These are phyloP conservation scores for Drosophila takahashii DNA, from an alignment of 1,140 invertebrate species.

Conservation along the genomic window DNA sequence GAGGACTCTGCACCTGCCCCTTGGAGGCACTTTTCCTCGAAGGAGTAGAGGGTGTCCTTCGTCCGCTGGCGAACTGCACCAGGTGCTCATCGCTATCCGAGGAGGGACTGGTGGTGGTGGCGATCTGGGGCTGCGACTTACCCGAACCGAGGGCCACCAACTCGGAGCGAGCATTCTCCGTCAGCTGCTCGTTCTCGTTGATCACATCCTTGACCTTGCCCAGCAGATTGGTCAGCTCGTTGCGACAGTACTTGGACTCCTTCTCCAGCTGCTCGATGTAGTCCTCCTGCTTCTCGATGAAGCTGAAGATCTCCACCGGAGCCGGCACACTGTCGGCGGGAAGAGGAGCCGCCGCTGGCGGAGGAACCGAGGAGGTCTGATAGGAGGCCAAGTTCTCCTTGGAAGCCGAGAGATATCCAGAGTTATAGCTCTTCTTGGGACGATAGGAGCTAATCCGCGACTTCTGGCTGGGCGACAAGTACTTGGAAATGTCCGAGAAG, in stretches of 20 bases:
- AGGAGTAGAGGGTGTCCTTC: constrained; percentile 52
- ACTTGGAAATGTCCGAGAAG: constrained; percentile 84
- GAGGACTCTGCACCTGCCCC: constrained; percentile 59
- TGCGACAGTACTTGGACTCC: constrained; percentile 92
- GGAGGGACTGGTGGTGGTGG: constrained; percentile 85
- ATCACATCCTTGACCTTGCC: constrained; percentile 93
- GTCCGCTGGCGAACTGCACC: constrained; percentile 81
- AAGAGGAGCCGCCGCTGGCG: constrained; percentile 49
- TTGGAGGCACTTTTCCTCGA: constrained; percentile 53
- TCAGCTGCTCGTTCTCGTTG: constrained; percentile 91
- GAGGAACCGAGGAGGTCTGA: constrained; percentile 34
- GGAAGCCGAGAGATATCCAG: constrained; percentile 63
- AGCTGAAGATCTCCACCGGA: constrained; percentile 87
- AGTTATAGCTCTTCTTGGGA: constrained; percentile 57
- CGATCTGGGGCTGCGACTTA: constrained; percentile 25
- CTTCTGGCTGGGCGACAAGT: constrained; percentile 80
- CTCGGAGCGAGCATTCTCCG: constrained; percentile 88
- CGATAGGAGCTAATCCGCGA: constrained; percentile 67
- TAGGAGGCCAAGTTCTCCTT: constrained; percentile 72
- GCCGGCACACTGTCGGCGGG: constrained; percentile 67
- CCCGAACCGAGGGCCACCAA: constrained; percentile 47
- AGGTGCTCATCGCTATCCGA: constrained; percentile 85
- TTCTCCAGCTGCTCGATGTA: constrained; percentile 93
- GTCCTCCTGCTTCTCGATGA: constrained; percentile 93
- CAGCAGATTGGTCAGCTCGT: constrained; percentile 90